Conservation (phyloP, 2,888 invertebrate genomes). For the Acronicta leporina region DNA sequence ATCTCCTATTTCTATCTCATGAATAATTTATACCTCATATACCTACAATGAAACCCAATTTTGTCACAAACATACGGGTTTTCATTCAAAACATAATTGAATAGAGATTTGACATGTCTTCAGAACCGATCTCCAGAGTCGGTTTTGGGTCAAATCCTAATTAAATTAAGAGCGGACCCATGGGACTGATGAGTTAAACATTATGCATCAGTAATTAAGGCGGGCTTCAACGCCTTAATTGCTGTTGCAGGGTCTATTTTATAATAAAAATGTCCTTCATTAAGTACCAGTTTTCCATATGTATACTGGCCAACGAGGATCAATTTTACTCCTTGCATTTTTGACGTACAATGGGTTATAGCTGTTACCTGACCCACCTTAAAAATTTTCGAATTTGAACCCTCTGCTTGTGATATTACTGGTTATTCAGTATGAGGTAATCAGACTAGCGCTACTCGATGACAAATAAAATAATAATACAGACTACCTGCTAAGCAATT, state of each 20-base stretch:
- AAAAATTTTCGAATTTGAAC: no score
- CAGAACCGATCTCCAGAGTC: conserved; percentile 54
- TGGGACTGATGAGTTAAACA: conserved; percentile 66
- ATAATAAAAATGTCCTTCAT: conserved; percentile 22
- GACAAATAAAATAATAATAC: no score
- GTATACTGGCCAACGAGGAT: no score
- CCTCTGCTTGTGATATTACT: no score
- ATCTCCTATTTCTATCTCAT: no score
- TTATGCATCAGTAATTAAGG: conserved; percentile 60
- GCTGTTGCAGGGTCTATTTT: conserved; percentile 30
- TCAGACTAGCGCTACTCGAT: no score
- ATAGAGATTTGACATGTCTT: conserved; percentile 72
- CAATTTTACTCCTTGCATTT: background rate
- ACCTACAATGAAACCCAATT: conserved; percentile 58
- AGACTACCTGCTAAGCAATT: no score
- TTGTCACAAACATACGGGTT: conserved; percentile 49
- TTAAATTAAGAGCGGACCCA: conserved; percentile 70
- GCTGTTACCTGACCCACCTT: no score
- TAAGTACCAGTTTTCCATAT: background rate
- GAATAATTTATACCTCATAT: no score
- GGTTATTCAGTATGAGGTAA: no score
- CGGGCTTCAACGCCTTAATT: conserved; percentile 41
- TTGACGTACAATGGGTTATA: no score
- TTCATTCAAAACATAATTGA: conserved; percentile 70
- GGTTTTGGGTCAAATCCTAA: conserved; percentile 73